Conservation (phyloP, 2,797 vertebrate genomes). For the Knipowitschia caucasica region DNA sequence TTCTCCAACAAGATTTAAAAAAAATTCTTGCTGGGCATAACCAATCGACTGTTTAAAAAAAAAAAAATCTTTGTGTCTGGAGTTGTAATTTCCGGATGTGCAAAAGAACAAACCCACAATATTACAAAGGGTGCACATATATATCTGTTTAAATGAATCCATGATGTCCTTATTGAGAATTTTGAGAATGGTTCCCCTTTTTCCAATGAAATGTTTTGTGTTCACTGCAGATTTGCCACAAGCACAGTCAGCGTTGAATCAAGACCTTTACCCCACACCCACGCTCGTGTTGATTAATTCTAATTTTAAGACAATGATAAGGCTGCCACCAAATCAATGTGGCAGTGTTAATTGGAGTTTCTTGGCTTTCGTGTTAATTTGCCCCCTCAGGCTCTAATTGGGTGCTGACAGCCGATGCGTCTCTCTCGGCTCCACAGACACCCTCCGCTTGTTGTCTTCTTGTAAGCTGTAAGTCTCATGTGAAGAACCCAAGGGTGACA, state of each 20-base stretch:
- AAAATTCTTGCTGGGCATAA: too few species aligned
- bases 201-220: too few species aligned
- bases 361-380: constrained; percentile 58
- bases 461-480: constrained; percentile 28
- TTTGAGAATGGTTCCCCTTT: constrained; percentile 4
- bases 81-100: too few species aligned
- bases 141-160: too few species aligned
- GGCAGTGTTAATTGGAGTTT: constrained; percentile 72
- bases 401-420: constrained; percentile 49
- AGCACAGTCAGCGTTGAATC: constrained; percentile 16
- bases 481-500: constrained; percentile 18
- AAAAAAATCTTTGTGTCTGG: too few species aligned
- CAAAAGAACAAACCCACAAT: too few species aligned
- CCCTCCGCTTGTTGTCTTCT: constrained; percentile 22
- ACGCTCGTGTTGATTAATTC: constrained; percentile 66
- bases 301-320: constrained; percentile 66
- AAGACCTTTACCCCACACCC: constrained; percentile 49
- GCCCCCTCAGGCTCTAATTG: constrained; percentile 55
- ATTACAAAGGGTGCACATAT: too few species aligned
- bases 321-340: constrained; percentile 62
- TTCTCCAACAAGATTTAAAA: too few species aligned
- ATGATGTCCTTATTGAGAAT: constrained; percentile 26
- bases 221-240: constrained; percentile 27
- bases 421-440: constrained; percentile 28
- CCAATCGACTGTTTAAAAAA: too few species aligned